Percentiles rank a stretch among this genome's conserved stretches.
Conservation (phyloP, 2,888 invertebrate species). For the Andricus quercusramuli region DNA sequence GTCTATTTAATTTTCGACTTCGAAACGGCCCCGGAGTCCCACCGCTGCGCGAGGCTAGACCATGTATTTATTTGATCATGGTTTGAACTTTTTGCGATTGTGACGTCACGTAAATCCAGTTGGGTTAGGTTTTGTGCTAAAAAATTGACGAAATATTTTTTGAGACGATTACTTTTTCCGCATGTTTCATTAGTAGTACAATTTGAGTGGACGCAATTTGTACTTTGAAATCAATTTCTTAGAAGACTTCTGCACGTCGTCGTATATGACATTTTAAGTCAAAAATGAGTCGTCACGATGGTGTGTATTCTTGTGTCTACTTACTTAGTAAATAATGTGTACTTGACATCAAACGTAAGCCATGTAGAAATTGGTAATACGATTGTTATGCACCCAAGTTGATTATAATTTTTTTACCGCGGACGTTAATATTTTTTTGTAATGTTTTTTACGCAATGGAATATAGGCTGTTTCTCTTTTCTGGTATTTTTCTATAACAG, state of each 20-base stretch:
- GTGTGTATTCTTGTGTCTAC: conserved; percentile 84
- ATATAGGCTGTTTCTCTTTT: no score
- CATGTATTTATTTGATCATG: no score
- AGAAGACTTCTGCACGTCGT: conserved; percentile 63
- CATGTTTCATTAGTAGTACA: conserved; percentile 69
- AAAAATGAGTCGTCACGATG: conserved; percentile 97
- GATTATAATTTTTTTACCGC: no score
- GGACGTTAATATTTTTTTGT: no score
- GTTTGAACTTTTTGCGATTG: neutral
- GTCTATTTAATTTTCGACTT: no score
- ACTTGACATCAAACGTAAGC: neutral
- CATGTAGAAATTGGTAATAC: neutral
- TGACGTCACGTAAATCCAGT: conserved; percentile 81
- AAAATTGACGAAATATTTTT: conserved; percentile 85
- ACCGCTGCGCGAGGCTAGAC: no score
- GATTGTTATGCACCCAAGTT: no score
- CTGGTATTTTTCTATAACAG: no score
- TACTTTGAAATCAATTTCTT: conserved; percentile 63
- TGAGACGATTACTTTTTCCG: conserved; percentile 83
- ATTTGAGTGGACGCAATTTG: conserved; percentile 42
- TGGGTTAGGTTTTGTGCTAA: conserved; percentile 86
- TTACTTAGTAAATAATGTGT: conserved; percentile 12
- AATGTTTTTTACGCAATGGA: no score
- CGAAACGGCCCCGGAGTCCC: no score
- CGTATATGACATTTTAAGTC: conserved; percentile 78